These are phyloP conservation scores for Ophion slaviceki DNA, from an alignment of 2,888 invertebrate genomes.

Conservation along the genomic window DNA sequence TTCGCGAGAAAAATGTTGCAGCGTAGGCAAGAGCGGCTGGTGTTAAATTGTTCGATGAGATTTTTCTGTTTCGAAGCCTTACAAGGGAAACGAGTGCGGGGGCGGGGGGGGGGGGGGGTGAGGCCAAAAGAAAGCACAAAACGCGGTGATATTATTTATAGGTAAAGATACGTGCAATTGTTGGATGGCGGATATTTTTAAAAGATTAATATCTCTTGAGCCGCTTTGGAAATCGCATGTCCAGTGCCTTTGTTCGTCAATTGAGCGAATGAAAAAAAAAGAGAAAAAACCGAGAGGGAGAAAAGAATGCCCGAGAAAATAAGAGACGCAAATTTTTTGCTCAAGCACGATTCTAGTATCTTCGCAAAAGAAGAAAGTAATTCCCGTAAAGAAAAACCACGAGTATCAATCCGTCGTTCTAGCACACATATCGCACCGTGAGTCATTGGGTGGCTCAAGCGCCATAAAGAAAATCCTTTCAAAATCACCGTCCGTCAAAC, in stretches of 20 bases:
- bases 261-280: neutral
- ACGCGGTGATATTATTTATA: constrained; percentile 26
- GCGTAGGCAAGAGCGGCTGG: neutral
- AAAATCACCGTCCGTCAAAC: neutral
- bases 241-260: constrained; percentile 32
- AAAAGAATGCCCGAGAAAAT: neutral
- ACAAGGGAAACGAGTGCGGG: neutral
- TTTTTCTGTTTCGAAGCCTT: neutral
- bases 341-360: neutral
- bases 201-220: constrained; percentile 1
- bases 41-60: constrained; percentile 22
- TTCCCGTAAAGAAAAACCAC: neutral
- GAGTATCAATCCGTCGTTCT: neutral
- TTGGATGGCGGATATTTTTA: constrained; percentile 45
- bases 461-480: neutral
- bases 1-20: neutral
- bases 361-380: neutral
- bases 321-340: constrained; percentile 5
- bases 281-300: neutral
- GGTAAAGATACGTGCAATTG: constrained; percentile 17
- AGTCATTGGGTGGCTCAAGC: neutral
- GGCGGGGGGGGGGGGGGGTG: neutral
- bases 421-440: constrained; percentile 22
- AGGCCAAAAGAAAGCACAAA: constrained; percentile 24
- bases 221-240: constrained; percentile 39